Base-by-base conservation (phyloP, 2,888 invertebrate genomes). In the Yponomeuta cagnagella region DNA sequence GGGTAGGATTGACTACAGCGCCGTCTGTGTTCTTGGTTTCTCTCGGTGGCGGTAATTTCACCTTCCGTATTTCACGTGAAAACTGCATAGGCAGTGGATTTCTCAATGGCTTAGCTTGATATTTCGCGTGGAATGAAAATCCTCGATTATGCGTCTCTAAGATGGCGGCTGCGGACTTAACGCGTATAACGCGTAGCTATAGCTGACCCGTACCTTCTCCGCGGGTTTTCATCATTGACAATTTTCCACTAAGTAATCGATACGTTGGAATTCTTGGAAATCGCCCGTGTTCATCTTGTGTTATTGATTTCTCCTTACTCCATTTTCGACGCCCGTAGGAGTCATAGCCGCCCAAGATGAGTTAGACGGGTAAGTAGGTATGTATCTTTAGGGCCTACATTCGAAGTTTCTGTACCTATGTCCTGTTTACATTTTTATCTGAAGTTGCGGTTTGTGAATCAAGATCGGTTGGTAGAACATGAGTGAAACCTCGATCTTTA, bases 1-100 rank as follows among this genome's bases (percentile, higher is more conserved):
- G 10, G 31, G 68, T 65, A 33, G 65, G 4, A 37, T 80, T 82
- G 88, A 88, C 85, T 80, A 83, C 85, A 89, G 89, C 89, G 90
- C 90, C 87, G 86, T 86, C 87, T 86, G 84, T 73, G 76, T 76
- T 76, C 72, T 76, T 79, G 76, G 77, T 83, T 82, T 81, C 75
- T 77, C 75, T 78, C 76, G 75, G 80, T 87, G 85, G 83, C 85
- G 85, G 83, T 86, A 82, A 80, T 82, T 84, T 82, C 76, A 43
- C 43, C 5, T 5, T 8, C 43, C 43, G 78, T 80, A 72, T 70
- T 77, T 23, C 23, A 23, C 23, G 43, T 77, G 79, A 76, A 80
- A 78, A 77, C 77, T 80, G 77, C 77, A 70, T 69, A 71, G 63
- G 12, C 58, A 52, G 37, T 73, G 30, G 30, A 70, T 65, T 2